phyloP scores from a whole-genome alignment of 23 tunicate species.

The Corella eumyota region DNA sequence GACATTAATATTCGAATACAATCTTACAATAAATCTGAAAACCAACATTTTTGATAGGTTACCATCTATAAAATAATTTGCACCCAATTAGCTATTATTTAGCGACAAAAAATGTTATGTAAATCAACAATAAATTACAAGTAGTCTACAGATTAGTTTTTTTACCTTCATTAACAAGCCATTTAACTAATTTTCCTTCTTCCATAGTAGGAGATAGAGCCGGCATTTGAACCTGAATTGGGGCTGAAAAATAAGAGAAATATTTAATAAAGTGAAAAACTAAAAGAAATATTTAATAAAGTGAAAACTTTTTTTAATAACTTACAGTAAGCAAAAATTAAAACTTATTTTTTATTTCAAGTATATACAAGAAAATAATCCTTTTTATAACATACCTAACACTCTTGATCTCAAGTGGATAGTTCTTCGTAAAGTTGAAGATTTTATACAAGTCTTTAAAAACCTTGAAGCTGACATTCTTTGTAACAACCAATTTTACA shows the following conservation, averaged over 20 bases:
- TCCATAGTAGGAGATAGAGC: conserved; percentile 93
- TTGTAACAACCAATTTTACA: no score
- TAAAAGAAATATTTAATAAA: conserved; percentile 1
- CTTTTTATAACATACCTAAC: neutral
- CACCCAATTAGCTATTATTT: no score
- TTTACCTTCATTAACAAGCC: conserved; percentile 52
- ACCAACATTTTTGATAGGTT: no score
- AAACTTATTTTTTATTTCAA: neutral
- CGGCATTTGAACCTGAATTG: conserved; percentile 61
- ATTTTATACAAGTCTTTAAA: neutral
- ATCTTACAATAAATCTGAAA: no score
- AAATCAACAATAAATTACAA: no score
- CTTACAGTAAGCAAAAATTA: neutral
- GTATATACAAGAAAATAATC: neutral
- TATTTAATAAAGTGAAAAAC: neutral
- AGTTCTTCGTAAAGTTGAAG: neutral
- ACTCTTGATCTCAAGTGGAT: no score
- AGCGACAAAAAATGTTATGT: no score
- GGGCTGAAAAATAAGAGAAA: conserved; percentile 7
- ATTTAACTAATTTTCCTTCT: conserved; percentile 67
- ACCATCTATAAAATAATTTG: no score
- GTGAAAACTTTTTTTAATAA: neutral
- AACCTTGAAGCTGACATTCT: neutral
- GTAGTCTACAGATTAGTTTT: no score
- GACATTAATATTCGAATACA: no score